Base-by-base conservation (phyloP, 2,888 invertebrate species). In the Ceraclea dissimilis region DNA sequence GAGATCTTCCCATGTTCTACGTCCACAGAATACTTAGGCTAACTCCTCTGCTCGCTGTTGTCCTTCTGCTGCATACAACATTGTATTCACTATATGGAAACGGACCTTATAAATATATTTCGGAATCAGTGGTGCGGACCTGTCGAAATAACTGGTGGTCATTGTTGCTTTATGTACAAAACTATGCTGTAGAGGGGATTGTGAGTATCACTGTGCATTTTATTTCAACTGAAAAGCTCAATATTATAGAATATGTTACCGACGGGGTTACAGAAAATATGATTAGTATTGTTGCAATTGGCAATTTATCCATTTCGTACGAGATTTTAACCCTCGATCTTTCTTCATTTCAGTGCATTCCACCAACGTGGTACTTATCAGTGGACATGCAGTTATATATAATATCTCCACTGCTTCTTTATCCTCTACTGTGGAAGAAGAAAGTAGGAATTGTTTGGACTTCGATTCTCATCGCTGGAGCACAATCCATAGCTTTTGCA, bases 61-160 rank as follows among this genome's bases (percentile, higher is more conserved):
- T 55, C 17, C 16, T 59, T 8, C 46, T 61, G 5, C 21, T 61
- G 16, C 54, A 59, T n/a, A 50, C 49, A 2, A 71, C 73, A 11
- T 63, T 76, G 20, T 63, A 70, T 22, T 67, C 68, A 2, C 68
- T 71, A 59, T 21, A 72, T 4, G 70, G 71, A 2, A 69, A 71
- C 19, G 76, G 76, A 2, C 72, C 76, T 1, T 63, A 69, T 16
- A 48, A 10, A 10, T 39, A 33, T 17, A 34, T 16, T 68, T 69
- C 31, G 67, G 69, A 1, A 34, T 60, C 69, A 2, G 66, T 70
- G 1, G 71, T 70, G 52, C 2, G 13, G 5, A 68, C 68, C 63
- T 80, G 80, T 63, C 64, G 69, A 11, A 62, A 62, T 1, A 68
- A 71, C 58, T 80, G 79, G 79, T 80, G 80, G 80, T 59, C 71